Evolutionary conservation across 2,888 invertebrate genomes (phyloP).

Genomic region (Eristalis intricaria): DNA sequence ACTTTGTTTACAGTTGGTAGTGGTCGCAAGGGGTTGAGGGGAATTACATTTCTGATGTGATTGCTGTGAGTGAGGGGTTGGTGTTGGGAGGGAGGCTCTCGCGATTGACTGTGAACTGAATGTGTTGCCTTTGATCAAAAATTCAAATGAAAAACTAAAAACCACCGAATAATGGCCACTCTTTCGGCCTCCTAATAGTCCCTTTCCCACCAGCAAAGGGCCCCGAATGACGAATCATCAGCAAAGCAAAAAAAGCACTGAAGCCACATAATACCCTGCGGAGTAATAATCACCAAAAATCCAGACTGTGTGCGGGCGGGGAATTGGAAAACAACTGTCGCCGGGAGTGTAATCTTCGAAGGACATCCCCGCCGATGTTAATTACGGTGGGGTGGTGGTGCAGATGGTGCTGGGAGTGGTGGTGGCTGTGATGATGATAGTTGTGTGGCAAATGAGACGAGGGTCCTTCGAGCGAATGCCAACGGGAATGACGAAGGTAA

Average conservation of each 20-base stretch:
- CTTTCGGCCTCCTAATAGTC: neutral
- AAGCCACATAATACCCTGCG: neutral
- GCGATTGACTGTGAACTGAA: too few relatives aligned
- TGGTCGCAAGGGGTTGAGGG: too few relatives aligned
- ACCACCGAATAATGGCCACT: slow-evolving; percentile 1
- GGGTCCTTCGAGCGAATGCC: slow-evolving; percentile 1
- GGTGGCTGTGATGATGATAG: neutral
- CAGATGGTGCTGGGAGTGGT: too few relatives aligned
- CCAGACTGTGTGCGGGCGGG: neutral
- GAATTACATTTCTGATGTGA: too few relatives aligned
- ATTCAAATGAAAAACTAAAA: neutral
- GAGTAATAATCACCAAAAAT: neutral
- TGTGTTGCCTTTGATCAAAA: neutral
- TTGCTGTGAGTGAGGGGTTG: too few relatives aligned
- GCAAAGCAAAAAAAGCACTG: neutral
- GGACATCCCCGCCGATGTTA: neutral
- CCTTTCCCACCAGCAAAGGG: neutral
- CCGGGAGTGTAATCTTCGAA: neutral
- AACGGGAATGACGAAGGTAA: neutral
- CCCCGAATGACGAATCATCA: neutral
- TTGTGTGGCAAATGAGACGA: neutral
- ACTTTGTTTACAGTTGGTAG: neutral
- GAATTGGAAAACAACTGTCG: neutral
- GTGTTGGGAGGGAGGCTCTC: too few relatives aligned
- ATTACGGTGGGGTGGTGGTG: neutral